Percentiles rank a stretch among this genome's conserved stretches.
These are phyloP conservation scores for Synanthedon myopaeformis DNA, from an alignment of 2,888 invertebrate genomes.

Conservation along the genomic window DNA sequence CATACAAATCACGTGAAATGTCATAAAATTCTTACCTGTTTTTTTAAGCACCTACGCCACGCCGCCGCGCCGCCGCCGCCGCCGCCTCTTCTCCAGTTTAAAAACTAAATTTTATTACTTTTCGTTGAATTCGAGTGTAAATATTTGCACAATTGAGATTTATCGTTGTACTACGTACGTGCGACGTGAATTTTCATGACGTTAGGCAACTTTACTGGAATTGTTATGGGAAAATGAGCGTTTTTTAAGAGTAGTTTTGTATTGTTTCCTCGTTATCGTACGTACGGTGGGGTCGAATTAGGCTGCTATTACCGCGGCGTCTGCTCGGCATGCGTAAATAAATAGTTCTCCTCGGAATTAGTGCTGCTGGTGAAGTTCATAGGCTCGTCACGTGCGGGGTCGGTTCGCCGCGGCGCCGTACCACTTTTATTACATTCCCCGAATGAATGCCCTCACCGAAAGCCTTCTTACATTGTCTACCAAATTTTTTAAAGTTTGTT, in stretches of 20 bases:
- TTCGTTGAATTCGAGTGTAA: not conserved
- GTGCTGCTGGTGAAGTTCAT: conserved; percentile 19
- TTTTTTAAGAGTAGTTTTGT: not conserved
- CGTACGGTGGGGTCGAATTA: conserved; percentile 21
- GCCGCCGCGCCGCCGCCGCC: not conserved
- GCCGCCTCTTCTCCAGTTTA: not conserved
- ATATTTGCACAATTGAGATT: not conserved
- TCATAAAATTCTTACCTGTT: conserved; percentile 1
- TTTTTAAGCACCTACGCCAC: conserved; percentile 1
- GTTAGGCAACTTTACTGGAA: not conserved
- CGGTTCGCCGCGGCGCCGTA: conserved; percentile 29
- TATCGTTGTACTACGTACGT: not conserved
- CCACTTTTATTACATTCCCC: conserved; percentile 59
- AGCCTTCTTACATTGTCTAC: conserved; percentile 15
- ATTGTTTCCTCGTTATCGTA: no score
- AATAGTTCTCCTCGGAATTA: conserved; percentile 34
- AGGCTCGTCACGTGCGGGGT: conserved; percentile 48
- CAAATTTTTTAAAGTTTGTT: no score
- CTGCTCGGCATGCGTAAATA: conserved; percentile 40
- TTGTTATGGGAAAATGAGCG: not conserved
- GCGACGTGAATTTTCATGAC: not conserved
- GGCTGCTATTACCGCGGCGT: conserved; percentile 26
- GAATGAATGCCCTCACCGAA: conserved; percentile 42
- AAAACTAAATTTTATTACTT: not conserved
- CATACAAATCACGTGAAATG: conserved; percentile 1